Percentiles rank a stretch among this genome's conserved stretches.
Evolutionary conservation across 2,797 vertebrate species (phyloP).

Genomic region (Peromyscus melanophrys): DNA sequence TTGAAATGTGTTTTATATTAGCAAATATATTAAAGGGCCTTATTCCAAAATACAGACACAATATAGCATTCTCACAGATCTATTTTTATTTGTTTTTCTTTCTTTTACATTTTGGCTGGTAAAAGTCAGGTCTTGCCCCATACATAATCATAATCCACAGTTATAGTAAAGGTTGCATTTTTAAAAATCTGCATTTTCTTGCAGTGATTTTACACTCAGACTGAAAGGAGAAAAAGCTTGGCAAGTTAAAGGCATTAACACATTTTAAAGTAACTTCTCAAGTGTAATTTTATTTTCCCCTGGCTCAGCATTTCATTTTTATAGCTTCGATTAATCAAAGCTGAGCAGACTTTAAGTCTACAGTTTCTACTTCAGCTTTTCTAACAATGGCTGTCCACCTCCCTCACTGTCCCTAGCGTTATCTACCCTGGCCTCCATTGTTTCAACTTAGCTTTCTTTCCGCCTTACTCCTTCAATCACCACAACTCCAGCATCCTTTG

Average conservation of each 20-base stretch:
- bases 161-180: background rate
- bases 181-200: background rate
- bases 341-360: constrained; percentile 48
- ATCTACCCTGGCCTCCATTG: background rate
- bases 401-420: background rate
- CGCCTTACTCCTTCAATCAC: background rate
- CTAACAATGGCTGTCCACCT: background rate
- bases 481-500: background rate
- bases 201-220: background rate
- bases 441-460: background rate
- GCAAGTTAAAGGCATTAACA: constrained; percentile 51
- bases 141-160: background rate
- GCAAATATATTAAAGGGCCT: background rate
- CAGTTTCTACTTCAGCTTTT: background rate
- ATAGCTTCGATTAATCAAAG: constrained; percentile 76
- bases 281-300: constrained; percentile 12
- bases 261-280: constrained; percentile 42
- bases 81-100: background rate
- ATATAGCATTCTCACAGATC: accelerated
- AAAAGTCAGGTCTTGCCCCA: background rate
- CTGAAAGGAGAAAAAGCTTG: background rate
- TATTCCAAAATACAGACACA: background rate
- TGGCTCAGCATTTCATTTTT: constrained; percentile 63
- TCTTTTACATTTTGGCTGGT: background rate
- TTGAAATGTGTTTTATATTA: background rate